Evolutionary conservation across 2,888 invertebrate genomes (phyloP), one percentile per base, ranked within the genome.

Genomic region (Cryptosula pallasiana): DNA sequence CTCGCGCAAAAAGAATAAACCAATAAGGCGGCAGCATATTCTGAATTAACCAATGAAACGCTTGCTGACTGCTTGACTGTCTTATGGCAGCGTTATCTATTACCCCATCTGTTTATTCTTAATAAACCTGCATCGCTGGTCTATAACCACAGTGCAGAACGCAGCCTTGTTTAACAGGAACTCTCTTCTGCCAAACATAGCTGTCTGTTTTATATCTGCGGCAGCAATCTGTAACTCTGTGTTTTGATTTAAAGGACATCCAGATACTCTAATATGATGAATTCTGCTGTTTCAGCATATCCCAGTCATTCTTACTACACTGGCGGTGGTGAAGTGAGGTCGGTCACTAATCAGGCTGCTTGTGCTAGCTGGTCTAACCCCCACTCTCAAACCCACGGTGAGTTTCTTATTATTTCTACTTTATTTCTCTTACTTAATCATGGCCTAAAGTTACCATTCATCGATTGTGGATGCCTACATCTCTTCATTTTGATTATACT

Each of bases 21-120:
- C 55, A 55, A 55, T 55, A 5, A 55, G 55, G 23, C 5, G 25
- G n/a, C n/a, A n/a, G n/a, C n/a, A n/a, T n/a, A n/a, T n/a, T n/a
- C n/a, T n/a, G n/a, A n/a, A n/a, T n/a, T n/a, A n/a, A n/a, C n/a
- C n/a, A n/a, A n/a, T n/a, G n/a, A n/a, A n/a, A n/a, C n/a, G n/a
- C n/a, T n/a, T n/a, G n/a, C n/a, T n/a, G n/a, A n/a, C n/a, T 45
- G 45, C 45, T 20, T 45, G 9, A 45, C 45, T 45, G 45, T 13
- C 45, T 45, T n/a, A 45, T 13, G 20, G 45, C 45, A 45, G 45
- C 45, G 20, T 45, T 20, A 9, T 9, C 5, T 32, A 63, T 63
- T 63, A 32, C 63, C 63, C 63, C 63, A 63, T 63, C 63, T 63
- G 63, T 63, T 63, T 63, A 63, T 27, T 63, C 27, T 63, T 63